phyloP scores from a whole-genome alignment of 2,113 vertebrate species.

The Stigmatopora argus region DNA sequence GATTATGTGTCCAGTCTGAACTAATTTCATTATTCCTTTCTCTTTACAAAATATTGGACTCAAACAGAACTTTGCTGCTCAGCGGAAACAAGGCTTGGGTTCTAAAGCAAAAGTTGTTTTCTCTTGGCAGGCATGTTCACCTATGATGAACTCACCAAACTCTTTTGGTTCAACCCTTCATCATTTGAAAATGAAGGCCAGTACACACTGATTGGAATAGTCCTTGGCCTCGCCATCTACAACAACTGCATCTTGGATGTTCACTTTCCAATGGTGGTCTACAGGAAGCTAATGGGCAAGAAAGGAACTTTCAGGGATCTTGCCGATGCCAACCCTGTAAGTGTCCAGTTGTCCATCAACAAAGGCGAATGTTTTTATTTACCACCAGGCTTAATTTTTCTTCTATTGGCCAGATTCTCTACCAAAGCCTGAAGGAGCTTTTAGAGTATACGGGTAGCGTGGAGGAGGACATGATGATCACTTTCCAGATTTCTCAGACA shows the following conservation, averaged over 20 bases:
- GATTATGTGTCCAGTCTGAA: too few relatives aligned
- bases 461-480: conserved; percentile 99
- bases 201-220: conserved; percentile 97
- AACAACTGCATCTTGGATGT: conserved; percentile 99
- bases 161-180: conserved; percentile 98
- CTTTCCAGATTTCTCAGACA: conserved; percentile 96
- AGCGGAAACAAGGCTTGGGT: background rate
- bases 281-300: conserved; percentile 98
- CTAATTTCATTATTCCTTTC: background rate
- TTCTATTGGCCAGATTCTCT: conserved; percentile 75
- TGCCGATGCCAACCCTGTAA: conserved; percentile 94
- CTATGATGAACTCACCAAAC: conserved; percentile 90
- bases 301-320: conserved; percentile 96
- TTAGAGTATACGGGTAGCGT: conserved; percentile 91
- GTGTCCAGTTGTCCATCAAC: background rate
- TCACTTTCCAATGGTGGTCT: conserved; percentile 98
- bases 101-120: background rate
- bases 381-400: background rate
- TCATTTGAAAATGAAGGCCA: conserved; percentile 98
- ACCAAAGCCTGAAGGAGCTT: conserved; percentile 92
- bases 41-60: background rate
- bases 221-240: conserved; percentile 95
- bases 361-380: background rate
- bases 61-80: background rate
- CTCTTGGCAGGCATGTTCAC: conserved; percentile 89